Percentiles rank a stretch among this genome's conserved stretches.
These are phyloP conservation scores for Colinus virginianus DNA, from an alignment of 2,113 vertebrate species.

Conservation along the genomic window DNA sequence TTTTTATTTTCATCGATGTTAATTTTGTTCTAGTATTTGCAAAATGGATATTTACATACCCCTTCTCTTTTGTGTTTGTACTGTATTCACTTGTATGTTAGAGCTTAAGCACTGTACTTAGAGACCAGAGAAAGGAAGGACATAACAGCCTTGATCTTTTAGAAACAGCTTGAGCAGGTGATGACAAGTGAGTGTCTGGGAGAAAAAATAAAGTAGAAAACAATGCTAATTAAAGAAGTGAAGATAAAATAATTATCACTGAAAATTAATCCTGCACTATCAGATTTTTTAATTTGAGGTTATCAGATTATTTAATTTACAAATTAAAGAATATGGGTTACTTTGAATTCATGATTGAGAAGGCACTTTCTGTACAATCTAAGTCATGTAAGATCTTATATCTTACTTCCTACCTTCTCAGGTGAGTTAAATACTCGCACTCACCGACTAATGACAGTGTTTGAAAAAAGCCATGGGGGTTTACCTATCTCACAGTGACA, in stretches of 20 bases:
- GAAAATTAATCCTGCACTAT: background rate
- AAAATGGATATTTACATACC: background rate
- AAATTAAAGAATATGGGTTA: background rate
- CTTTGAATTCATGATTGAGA: background rate
- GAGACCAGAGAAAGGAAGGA: background rate
- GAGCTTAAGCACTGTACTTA: background rate
- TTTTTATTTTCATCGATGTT: background rate
- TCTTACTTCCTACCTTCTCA: background rate
- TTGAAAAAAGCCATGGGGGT: background rate
- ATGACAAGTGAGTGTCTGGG: background rate
- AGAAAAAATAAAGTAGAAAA: background rate
- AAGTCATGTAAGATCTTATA: background rate
- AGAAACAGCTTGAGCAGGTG: background rate
- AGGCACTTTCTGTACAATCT: background rate
- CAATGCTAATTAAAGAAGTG: background rate
- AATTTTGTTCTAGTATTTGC: background rate
- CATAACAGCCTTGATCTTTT: background rate
- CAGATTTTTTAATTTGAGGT: background rate
- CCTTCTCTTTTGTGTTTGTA: background rate
- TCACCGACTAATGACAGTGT: background rate
- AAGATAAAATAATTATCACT: background rate
- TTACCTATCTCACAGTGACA: background rate
- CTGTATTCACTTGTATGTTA: background rate
- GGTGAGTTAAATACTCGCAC: background rate
- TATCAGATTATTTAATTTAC: background rate